phyloP scores from a whole-genome alignment of 2,888 invertebrate species.

The Kuschelorhynchus macadamiae region DNA sequence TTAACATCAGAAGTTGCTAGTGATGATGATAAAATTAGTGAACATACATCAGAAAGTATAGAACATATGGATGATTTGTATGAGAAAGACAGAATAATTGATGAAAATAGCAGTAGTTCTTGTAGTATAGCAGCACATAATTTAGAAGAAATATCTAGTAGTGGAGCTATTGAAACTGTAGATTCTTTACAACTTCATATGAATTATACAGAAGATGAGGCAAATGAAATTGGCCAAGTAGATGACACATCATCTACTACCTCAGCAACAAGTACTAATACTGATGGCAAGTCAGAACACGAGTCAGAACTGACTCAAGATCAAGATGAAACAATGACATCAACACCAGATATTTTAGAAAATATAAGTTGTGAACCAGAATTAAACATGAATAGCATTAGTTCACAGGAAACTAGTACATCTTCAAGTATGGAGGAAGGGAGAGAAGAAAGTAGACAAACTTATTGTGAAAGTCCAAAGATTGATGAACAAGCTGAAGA shows the following conservation, averaged over 20 bases:
- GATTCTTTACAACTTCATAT: constrained; percentile 58
- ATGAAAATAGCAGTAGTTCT: constrained; percentile 56
- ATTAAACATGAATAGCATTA: constrained; percentile 45
- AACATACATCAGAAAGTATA: constrained; percentile 53
- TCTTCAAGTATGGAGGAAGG: constrained; percentile 36
- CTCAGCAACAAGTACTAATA: constrained; percentile 55
- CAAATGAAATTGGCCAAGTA: constrained; percentile 50
- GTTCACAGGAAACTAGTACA: constrained; percentile 34
- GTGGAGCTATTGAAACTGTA: constrained; percentile 58
- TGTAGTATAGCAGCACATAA: constrained; percentile 54
- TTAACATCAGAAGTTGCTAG: constrained; percentile 53
- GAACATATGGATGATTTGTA: constrained; percentile 52
- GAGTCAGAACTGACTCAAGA: constrained; percentile 47
- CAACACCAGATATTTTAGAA: constrained; percentile 55
- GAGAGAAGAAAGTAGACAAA: constrained; percentile 32
- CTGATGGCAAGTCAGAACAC: constrained; percentile 53
- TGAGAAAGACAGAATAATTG: constrained; percentile 51
- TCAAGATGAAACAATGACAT: constrained; percentile 55
- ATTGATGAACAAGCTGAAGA: constrained; percentile 15
- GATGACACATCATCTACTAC: constrained; percentile 58
- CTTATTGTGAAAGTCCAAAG: constrained; percentile 15
- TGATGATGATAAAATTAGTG: constrained; percentile 57
- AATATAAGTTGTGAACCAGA: constrained; percentile 52
- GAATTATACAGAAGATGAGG: constrained; percentile 51
- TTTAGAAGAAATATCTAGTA: constrained; percentile 56